Evolutionary conservation across 2,888 invertebrate species (phyloP), one percentile per base, ranked within the genome.

Genomic region (Epistrophe grossulariae): DNA sequence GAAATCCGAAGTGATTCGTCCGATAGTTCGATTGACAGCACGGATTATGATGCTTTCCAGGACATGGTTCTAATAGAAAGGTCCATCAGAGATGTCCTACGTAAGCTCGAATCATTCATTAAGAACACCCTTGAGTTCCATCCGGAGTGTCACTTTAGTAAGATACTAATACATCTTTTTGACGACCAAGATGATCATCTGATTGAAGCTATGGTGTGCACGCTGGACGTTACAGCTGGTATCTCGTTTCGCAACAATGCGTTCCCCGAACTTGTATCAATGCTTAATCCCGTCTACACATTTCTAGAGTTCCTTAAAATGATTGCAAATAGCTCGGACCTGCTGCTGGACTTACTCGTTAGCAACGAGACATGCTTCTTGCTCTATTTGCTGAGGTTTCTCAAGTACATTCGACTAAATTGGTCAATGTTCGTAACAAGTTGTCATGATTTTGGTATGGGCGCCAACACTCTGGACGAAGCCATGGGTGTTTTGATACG

Each of bases 361-460:
- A 97, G 97, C 91, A 98, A 97, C 90, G 98, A 98, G 92, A 98
- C 98, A 3, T 98, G 97, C 92, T 98, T 98, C 91, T 93, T 98
- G 74, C 93, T 98, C 48, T 98, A 98, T 92, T 93, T 98, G 89
- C 93, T 98, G 88, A 94, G 97, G 90, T 96, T 97, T 91, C 94
- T 98, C 77, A 98, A 98, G 91, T 97, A 97, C 93, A 95, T 97
- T 4, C 94, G 96, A 88, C 94, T 96, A 89, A 97, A 97, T 91
- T 98, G 97, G 97, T 94, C 95, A 0, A 96, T 96, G 91, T 97
- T 98, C 92, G 94, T 97, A 7, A 94, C 95, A 66, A 96, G 96
- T 82, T 97, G 97, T 91, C 95, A 95, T 79, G 94, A 95, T 50
- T 94, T 90, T 57, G 91, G 91, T 15, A 90, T 91, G 90, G 91